Base-by-base conservation (phyloP, 2,113 vertebrate species). In the Noctilio leporinus region DNA sequence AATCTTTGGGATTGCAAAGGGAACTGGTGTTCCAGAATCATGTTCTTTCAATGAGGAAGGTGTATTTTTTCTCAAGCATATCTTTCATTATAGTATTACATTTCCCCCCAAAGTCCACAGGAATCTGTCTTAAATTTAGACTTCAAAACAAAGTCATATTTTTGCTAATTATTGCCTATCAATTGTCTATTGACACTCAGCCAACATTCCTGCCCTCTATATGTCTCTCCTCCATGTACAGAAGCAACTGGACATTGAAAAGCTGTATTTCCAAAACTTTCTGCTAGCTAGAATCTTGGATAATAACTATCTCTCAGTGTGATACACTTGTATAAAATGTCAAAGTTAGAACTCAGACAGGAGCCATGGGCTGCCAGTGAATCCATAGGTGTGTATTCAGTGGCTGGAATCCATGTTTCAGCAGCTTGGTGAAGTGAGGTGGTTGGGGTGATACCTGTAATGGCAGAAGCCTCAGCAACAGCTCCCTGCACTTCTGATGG, bases 351-450 rank as follows among this genome's bases (percentile, higher is more conserved):
- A 24, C 6, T 10, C 30, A 45, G 22, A 0, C 0, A 9, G 0
- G 8, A 33, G 3, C 7, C n/a, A 2, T 24, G 1, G 38, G 40
- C 30, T 35, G 7, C 75, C 9, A 14, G 81, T 17, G 30, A 53
- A 49, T 26, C 8, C 0, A 4, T 0, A 12, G 1, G 17, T 5
- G 28, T 20, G 47, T 10, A 3, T 0, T 1, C 70, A 20, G 51
- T 45, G 67, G 5, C 22, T 55, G 11, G 15, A 33, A 59, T 15
- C 59, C 47, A 20, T 35, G 22, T 9, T 0, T 43, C 35, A 10
- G 4, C 22, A 28, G 10, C 16, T n/a, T 40, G 26, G 5, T 38
- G 51, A 43, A 33, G 20, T 3, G 17, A 35, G 40, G 7, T 10
- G n/a, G 3, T 10, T 3, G 1, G 16, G 35, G 10, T 0, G 47